Base-by-base conservation (phyloP, 2,113 vertebrate genomes). In the Callithrix jacchus region DNA sequence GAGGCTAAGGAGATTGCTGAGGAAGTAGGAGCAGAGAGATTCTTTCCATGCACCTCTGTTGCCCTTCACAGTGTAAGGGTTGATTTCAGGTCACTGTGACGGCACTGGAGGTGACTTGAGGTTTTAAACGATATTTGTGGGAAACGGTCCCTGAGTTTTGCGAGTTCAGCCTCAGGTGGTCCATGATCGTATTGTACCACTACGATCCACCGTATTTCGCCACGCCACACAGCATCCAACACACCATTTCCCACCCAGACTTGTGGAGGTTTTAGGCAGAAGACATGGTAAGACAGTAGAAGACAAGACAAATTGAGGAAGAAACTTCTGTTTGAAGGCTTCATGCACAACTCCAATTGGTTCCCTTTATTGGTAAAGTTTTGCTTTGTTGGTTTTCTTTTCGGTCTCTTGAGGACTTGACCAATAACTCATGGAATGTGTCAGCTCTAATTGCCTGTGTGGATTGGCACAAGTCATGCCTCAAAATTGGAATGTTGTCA, bases 401-500 rank as follows among this genome's bases (percentile, higher is more conserved):
- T 90, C 95, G 84, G 49, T 93, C 94, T 93, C 8, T 86, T 93
- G 89, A 96, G 52, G 70, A 74, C 93, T 97, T 92, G 96, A 97
- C 97, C 97, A 91, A 96, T 35, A 94, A 93, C 80, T 87, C 90
- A 54, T 93, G 96, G 93, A 97, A 97, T 97, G 95, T 97, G 96
- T 97, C 93, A 84, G 93, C 89, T 97, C 84, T 97, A 95, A 97
- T 97, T 97, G 97, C 97, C 93, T 97, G 92, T 97, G 92, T 97
- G 96, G 95, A 92, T 97, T 97, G 97, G 97, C 96, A 97, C 92
- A 93, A 93, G 76, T 68, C 95, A 80, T 89, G 81, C 90, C 81
- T 93, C 93, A 74, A 87, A 96, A 94, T 71, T 93, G 96, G 97
- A 97, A 97, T 76, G 87, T 71, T 95, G 96, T 97, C 96, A 97